phyloP scores from a whole-genome alignment of 1,140 invertebrate genomes.

The Lordiphosa stackelbergi region DNA sequence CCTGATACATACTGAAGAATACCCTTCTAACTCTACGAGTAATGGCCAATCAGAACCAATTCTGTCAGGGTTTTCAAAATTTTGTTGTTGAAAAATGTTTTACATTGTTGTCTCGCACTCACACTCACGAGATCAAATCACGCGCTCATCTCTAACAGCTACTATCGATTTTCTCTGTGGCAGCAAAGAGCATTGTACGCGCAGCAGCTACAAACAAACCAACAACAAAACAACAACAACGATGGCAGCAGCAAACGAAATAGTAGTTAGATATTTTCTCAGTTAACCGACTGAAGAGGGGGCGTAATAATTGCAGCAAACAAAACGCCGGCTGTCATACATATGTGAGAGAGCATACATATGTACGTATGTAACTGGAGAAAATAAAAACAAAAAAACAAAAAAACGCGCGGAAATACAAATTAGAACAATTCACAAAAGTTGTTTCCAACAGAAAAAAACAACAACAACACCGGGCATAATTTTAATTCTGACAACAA shows the following conservation, averaged over 20 bases:
- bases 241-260: constrained; percentile 14
- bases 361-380: constrained; percentile 11
- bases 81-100: no score
- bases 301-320: constrained; percentile 28
- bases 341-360: neutral
- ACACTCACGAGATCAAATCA: no score
- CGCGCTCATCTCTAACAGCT: no score
- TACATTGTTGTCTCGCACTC: no score
- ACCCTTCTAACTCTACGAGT: no score
- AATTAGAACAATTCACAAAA: constrained; percentile 51
- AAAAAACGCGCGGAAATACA: constrained; percentile 49
- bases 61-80: no score
- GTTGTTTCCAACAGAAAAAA: constrained; percentile 31
- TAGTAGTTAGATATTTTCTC: constrained; percentile 22
- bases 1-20: no score
- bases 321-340: constrained; percentile 53
- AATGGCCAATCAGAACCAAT: no score
- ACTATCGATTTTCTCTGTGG: constrained; percentile 59
- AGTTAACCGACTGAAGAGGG: neutral
- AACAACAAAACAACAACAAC: constrained; percentile 13
- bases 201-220: constrained; percentile 6
- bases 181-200: constrained; percentile 53
- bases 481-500: constrained; percentile 42
- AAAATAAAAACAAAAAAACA: constrained; percentile 10
- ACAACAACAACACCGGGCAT: constrained; percentile 33